Conservation (phyloP, 2,113 vertebrate genomes). For the Hippopotamus amphibius region DNA sequence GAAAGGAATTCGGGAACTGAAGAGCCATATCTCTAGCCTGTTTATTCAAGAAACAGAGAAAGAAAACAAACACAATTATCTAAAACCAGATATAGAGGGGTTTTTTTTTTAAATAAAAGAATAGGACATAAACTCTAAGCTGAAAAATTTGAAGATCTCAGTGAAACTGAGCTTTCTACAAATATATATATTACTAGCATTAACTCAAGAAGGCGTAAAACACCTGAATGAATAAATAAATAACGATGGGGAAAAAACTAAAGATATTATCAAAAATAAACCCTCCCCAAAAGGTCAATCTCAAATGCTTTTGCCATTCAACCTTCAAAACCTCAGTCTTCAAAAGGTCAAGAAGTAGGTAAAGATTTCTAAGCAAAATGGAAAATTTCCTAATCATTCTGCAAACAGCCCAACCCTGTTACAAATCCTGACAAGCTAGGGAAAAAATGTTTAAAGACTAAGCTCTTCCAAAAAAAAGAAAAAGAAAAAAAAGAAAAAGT, state of each 20-base stretch:
- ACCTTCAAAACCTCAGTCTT: not conserved
- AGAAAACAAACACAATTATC: not conserved
- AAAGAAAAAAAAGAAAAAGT: not conserved
- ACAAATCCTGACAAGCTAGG: not conserved
- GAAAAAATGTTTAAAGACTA: not conserved
- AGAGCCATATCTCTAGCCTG: not conserved
- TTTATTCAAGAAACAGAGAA: not conserved
- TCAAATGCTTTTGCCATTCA: not conserved
- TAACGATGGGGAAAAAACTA: not conserved
- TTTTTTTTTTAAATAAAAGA: not conserved
- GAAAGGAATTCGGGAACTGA: not conserved
- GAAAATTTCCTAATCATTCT: conserved; percentile 39
- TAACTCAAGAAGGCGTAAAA: not conserved
- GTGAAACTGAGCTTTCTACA: not conserved
- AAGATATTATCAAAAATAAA: not conserved
- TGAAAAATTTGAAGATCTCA: not conserved
- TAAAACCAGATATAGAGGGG: not conserved
- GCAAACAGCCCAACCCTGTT: not conserved
- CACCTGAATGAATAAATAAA: not conserved
- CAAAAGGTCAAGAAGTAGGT: not conserved
- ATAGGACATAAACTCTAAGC: not conserved
- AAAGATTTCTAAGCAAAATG: conserved; percentile 1
- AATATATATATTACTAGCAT: not conserved
- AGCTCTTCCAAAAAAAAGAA: not conserved
- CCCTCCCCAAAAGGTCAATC: not conserved